Evolutionary conservation across 2,888 invertebrate genomes (phyloP).

Genomic region (Lingula anatina): DNA sequence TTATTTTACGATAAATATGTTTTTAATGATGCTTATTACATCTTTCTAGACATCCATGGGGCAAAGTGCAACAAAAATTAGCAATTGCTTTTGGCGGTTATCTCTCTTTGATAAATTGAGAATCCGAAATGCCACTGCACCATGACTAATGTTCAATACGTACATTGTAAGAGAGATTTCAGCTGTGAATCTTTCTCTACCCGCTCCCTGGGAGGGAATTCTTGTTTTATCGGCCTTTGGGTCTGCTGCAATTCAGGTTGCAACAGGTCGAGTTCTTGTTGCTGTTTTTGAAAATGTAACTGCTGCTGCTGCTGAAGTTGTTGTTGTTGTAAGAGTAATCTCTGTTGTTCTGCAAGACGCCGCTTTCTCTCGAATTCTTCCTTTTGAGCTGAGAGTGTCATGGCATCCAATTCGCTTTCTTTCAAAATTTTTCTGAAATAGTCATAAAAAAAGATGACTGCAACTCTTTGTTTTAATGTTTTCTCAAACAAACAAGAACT

Average conservation of each 20-base stretch:
- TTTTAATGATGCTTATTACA: too few species aligned
- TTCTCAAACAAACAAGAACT: too few species aligned
- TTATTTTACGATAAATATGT: too few species aligned
- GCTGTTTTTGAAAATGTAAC: slow-evolving; percentile 6
- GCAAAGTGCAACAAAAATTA: too few species aligned
- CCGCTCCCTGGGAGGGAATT: neutral
- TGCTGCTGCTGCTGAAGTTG: slow-evolving; percentile 7
- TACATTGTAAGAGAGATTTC: slow-evolving; percentile 44
- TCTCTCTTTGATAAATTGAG: too few species aligned
- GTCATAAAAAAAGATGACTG: slow-evolving; percentile 32
- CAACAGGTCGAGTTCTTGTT: slow-evolving; percentile 3
- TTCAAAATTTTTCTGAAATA: slow-evolving; percentile 77
- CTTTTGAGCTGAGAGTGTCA: slow-evolving; percentile 84
- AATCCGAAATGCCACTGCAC: too few species aligned
- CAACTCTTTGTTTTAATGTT: too few species aligned
- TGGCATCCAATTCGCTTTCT: slow-evolving; percentile 86
- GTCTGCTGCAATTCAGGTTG: slow-evolving; percentile 14
- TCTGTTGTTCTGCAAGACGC: slow-evolving; percentile 52
- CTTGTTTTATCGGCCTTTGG: slow-evolving; percentile 8
- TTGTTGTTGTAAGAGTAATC: slow-evolving; percentile 21
- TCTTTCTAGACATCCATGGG: too few species aligned
- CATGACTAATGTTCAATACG: too few species aligned
- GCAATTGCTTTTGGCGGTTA: too few species aligned
- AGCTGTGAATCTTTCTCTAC: slow-evolving; percentile 39
- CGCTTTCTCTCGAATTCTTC: slow-evolving; percentile 75